Evolutionary conservation across 2,888 invertebrate species (phyloP), one percentile per base, ranked within the genome.

Genomic region (Deladenus siricidicola): DNA sequence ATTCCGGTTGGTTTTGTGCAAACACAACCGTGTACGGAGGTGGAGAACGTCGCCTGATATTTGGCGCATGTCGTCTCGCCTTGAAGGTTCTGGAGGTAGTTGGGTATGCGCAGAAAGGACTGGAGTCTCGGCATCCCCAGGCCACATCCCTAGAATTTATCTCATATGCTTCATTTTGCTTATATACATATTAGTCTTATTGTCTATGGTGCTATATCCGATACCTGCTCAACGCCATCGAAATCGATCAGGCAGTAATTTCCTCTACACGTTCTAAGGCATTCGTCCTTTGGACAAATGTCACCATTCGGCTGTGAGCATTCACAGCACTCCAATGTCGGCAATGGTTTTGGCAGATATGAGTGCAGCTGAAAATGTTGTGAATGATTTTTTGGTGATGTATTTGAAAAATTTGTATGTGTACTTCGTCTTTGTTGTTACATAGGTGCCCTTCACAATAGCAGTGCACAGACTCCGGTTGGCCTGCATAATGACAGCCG

Each of bases 231-330:
- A 21, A 70, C 65, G 3, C 78, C 74, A 47, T 73, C 74, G 66
- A 76, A 76, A 63, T 78, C 78, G 24, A 74, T 67, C n/a, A 76
- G 69, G 44, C 78, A 78, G 56, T 78, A 78, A 59, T 78, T 74
- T 26, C 78, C 78, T 17, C 67, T 60, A 60, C 78, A 78, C 29
- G 64, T 71, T n/a, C 62, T 61, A 1, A 65, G 56, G 56, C 78
- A 78, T 23, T 66, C 63, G 19, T 67, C 64, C 43, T 68, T 57
- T 17, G 71, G 68, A 58, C 75, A 76, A 48, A 72, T 65, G 44
- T 73, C 73, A 24, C 75, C 77, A 48, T 70, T 60, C 45, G 65
- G 64, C 59, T 74, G 72, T n/a, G 70, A 69, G 63, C 77, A 78
- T 47, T 69, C 69, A 62, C 78, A 78, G 56, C 78, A 78, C 53